Evolutionary conservation across 2,113 vertebrate species (phyloP).

Genomic region (Myocastor coypus): DNA sequence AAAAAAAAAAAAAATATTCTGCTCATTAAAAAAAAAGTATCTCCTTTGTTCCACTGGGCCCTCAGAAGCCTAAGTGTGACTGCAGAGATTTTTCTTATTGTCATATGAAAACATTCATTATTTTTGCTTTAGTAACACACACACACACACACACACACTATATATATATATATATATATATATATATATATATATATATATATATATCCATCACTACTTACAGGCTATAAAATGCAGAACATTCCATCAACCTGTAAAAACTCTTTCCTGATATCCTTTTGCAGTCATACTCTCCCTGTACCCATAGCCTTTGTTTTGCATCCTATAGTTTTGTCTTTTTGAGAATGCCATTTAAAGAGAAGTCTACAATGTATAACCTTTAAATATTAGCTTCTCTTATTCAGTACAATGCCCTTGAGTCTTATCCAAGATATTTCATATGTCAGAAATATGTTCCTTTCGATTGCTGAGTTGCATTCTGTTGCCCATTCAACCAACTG

Average conservation of each 20-base stretch:
- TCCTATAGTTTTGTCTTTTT: background rate
- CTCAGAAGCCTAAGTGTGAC: background rate
- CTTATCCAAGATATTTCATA: background rate
- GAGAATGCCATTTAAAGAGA: background rate
- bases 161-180: background rate
- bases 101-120: background rate
- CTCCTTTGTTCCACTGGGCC: background rate
- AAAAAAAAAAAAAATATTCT: too few species aligned
- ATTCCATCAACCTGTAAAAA: background rate
- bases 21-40: background rate
- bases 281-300: background rate
- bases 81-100: slow-evolving; percentile 23
- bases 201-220: background rate
- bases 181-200: background rate
- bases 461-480: background rate
- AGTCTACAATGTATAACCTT: background rate
- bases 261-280: background rate
- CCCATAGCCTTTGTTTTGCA: background rate
- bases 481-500: background rate
- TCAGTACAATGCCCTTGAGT: slow-evolving; percentile 6
- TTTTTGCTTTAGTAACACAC: background rate
- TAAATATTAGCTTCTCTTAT: slow-evolving; percentile 21
- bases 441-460: slow-evolving; percentile 50
- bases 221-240: background rate
- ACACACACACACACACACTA: too few species aligned